phyloP scores from a whole-genome alignment of 1,140 invertebrate species.

The Vanessa atalanta region DNA sequence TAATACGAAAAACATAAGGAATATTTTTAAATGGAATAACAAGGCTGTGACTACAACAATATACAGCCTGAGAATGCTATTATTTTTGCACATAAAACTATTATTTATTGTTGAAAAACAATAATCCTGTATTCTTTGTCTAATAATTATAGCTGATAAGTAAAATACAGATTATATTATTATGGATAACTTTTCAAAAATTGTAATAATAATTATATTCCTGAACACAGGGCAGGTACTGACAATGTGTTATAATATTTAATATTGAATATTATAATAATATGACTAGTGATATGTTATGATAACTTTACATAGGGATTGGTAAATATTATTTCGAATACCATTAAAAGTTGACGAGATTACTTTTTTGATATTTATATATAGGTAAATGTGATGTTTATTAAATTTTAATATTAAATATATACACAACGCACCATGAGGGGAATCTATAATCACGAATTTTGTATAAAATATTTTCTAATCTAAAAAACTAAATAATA shows the following conservation, averaged over 20 bases:
- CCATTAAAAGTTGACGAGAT: constrained; percentile 38
- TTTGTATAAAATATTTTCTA: constrained; percentile 51
- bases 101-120: not conserved
- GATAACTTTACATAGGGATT: constrained; percentile 69
- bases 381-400: constrained; percentile 40
- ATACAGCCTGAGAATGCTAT: not conserved
- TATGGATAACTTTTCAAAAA: constrained; percentile 40
- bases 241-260: constrained; percentile 55
- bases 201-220: constrained; percentile 67
- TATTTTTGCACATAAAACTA: not conserved
- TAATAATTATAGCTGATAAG: constrained; percentile 2
- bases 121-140: not conserved
- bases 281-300: constrained; percentile 79
- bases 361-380: constrained; percentile 33
- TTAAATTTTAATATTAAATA: constrained; percentile 39
- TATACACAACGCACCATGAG: constrained; percentile 66
- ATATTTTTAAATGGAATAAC: not conserved
- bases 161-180: constrained; percentile 33
- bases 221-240: constrained; percentile 78
- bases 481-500: constrained; percentile 54
- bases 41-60: not conserved
- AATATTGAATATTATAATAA: constrained; percentile 52
- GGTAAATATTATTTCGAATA: constrained; percentile 33
- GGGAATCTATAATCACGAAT: constrained; percentile 50
- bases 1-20: not conserved